Base-by-base conservation (phyloP, 1,140 invertebrate species). In the Hylyphantes graminicola region DNA sequence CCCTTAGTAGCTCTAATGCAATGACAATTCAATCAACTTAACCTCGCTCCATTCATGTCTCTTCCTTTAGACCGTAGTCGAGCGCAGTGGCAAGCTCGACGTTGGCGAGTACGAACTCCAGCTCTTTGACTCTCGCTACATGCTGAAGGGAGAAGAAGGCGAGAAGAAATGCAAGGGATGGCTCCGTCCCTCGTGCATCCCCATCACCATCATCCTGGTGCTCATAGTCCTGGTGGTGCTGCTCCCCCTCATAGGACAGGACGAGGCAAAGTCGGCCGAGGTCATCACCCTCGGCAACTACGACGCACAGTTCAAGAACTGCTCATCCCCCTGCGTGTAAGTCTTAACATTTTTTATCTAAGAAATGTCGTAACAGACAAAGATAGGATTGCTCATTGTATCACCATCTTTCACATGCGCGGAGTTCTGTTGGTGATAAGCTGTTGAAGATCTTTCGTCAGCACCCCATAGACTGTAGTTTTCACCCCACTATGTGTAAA, bases 171-270 rank as follows among this genome's bases (percentile, higher is more conserved):
- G 74, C 86, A 88, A 86, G 87, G 83, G 90, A 65, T 93, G 92
- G 93, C 94, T 94, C 89, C 91, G 93, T 74, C 94, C 94, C 10
- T 94, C 94, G 61, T 95, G 94, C 88, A 94, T 95, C 86, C 94
- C 94, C 19, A 94, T 95, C 59, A 93, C 93, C 15, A 92, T 95
- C 88, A 94, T 95, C 75, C 91, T 94, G 86, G 90, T 94, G 48
- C 88, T 95, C 74, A 94, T 95, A 82, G 92, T 95, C 53, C 89
- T 95, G 55, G 94, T 95, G 51, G 94, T 95, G 13, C 88, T 95
- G 67, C 90, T 95, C 19, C 94, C 94, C 0, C 88, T 95, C n/a
- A 88, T 95, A 78, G 94, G 94, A 87, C 93, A 92, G 85, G 85
- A 88, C 55, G 87, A 88, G 63, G 67, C 85, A 48, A 78, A 87